These are phyloP conservation scores for Barbus barbus DNA, from an alignment of 2,113 vertebrate species.

Conservation along the genomic window DNA sequence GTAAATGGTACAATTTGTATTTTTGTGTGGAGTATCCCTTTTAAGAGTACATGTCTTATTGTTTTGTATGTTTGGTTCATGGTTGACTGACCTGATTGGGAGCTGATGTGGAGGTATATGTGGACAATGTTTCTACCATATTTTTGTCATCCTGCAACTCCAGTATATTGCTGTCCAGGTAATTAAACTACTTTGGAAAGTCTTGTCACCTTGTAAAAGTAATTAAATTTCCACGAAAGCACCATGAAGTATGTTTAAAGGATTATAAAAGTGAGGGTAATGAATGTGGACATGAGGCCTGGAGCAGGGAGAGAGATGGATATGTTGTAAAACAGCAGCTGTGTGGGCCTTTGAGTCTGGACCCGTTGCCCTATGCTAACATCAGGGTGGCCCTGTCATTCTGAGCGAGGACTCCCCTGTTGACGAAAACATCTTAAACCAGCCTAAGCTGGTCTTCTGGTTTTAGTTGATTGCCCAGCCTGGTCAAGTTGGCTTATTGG, in stretches of 20 bases:
- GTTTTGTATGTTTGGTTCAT: no score
- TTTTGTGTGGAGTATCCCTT: no score
- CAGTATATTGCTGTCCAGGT: constrained; percentile 38
- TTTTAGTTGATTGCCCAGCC: not conserved
- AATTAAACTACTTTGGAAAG: constrained; percentile 54
- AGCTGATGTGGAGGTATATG: not conserved
- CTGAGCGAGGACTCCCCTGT: not conserved
- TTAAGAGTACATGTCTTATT: not conserved
- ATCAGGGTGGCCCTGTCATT: constrained; percentile 35
- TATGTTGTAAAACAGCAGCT: constrained; percentile 46
- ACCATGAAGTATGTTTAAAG: constrained; percentile 53
- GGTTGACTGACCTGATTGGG: not conserved
- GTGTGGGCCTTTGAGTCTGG: constrained; percentile 28
- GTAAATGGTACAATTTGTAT: no score
- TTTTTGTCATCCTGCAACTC: not conserved
- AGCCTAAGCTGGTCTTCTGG: not conserved
- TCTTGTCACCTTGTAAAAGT: constrained; percentile 59
- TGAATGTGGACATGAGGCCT: constrained; percentile 40
- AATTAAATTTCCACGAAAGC: constrained; percentile 60
- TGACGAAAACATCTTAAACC: not conserved
- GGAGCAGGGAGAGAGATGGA: constrained; percentile 1
- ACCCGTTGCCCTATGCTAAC: not conserved
- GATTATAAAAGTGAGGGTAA: constrained; percentile 54
- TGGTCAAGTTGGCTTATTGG: not conserved
- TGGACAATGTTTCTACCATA: not conserved